Percentiles rank a stretch among this genome's conserved stretches.
These are phyloP conservation scores for Mnemiopsis leidyi DNA, from an alignment of 37 sponge, comb jelly and placozoan genomes.

Conservation along the genomic window DNA sequence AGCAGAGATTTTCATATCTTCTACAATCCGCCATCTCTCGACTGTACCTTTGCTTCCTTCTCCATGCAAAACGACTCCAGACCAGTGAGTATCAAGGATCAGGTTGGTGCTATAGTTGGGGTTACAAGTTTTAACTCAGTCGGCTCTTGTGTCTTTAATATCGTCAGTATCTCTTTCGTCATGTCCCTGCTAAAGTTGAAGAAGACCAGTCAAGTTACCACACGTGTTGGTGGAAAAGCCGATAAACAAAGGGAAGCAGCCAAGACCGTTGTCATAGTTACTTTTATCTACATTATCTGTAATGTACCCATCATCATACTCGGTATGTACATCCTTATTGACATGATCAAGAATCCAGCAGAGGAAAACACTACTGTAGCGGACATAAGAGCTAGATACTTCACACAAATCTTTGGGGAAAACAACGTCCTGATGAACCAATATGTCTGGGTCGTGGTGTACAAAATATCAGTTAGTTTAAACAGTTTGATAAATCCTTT, in stretches of 20 bases:
- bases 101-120: neutral
- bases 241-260: neutral
- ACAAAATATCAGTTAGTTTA: neutral
- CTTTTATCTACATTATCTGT: neutral
- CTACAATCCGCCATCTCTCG: neutral
- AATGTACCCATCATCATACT: neutral
- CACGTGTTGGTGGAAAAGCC: neutral
- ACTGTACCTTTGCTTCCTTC: neutral
- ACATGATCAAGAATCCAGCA: neutral
- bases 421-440: neutral
- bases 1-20: neutral
- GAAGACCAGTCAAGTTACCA: neutral
- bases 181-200: neutral
- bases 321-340: neutral
- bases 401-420: neutral
- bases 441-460: neutral
- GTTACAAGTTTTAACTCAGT: neutral
- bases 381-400: neutral
- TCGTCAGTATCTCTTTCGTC: neutral
- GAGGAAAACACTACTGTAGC: neutral
- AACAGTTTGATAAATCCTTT: neutral
- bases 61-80: neutral
- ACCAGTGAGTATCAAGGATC: neutral
- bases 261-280: neutral
- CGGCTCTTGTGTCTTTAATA: neutral